Evolutionary conservation across 1,140 invertebrate genomes (phyloP).

Genomic region (Drosophila aff.): DNA sequence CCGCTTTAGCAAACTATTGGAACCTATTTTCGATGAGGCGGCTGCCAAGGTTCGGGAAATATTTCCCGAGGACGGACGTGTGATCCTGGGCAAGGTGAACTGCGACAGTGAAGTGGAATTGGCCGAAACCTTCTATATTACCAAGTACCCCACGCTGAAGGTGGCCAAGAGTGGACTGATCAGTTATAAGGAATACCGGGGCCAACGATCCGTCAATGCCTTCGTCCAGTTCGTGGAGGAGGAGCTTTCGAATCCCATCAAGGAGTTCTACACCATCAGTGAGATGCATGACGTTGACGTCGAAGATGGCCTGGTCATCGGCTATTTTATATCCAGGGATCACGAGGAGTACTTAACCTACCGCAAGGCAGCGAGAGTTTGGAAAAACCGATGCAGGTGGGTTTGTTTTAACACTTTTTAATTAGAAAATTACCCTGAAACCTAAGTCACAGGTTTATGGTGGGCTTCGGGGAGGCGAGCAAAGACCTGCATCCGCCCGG

Average conservation of each 20-base stretch:
- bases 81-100: slow-evolving; percentile 97
- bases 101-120: slow-evolving; percentile 94
- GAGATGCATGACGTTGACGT: slow-evolving; percentile 91
- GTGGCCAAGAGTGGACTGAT: slow-evolving; percentile 96
- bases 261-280: slow-evolving; percentile 90
- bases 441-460: slow-evolving; percentile 89
- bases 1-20: slow-evolving; percentile 30
- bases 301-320: slow-evolving; percentile 95
- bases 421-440: background rate
- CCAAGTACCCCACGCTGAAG: slow-evolving; percentile 99
- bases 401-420: background rate
- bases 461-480: slow-evolving; percentile 93
- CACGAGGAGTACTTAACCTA: slow-evolving; percentile 91
- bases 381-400: slow-evolving; percentile 94
- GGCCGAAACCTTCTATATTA: slow-evolving; percentile 94
- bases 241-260: slow-evolving; percentile 95
- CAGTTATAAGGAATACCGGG: slow-evolving; percentile 97
- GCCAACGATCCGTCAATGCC: slow-evolving; percentile 89
- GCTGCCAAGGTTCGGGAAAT: slow-evolving; percentile 90
- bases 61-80: slow-evolving; percentile 91
- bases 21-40: slow-evolving; percentile 90
- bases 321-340: slow-evolving; percentile 94
- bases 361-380: slow-evolving; percentile 91
- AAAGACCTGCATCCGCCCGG: slow-evolving; percentile 3
- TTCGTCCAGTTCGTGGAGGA: slow-evolving; percentile 94